Evolutionary conservation across 2,113 vertebrate species (phyloP).

Genomic region (Cathartes aura): DNA sequence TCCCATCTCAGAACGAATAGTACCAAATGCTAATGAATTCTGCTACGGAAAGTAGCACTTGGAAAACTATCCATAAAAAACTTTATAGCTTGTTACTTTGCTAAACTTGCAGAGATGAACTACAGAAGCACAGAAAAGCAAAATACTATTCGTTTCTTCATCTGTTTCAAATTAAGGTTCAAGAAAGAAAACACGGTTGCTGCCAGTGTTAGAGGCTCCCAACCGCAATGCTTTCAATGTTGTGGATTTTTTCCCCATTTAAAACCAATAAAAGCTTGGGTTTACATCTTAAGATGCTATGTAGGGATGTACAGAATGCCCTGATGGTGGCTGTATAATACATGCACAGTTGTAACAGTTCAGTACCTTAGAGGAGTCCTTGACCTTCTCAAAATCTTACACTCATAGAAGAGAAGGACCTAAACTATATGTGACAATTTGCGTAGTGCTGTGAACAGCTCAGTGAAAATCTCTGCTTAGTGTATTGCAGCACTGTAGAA

Average conservation of each 20-base stretch:
- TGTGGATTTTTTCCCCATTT: not conserved
- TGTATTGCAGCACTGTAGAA: not conserved
- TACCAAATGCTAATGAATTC: not conserved
- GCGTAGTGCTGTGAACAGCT: not conserved
- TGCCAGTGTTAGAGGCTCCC: not conserved
- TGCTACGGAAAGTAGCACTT: not conserved
- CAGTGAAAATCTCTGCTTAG: not conserved
- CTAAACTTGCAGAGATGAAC: not conserved
- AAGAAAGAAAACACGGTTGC: not conserved
- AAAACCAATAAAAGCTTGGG: not conserved
- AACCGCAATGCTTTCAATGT: not conserved
- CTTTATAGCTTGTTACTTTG: not conserved
- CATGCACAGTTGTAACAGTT: not conserved
- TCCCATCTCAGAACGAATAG: not conserved
- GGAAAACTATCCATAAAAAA: not conserved
- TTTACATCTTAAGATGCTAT: not conserved
- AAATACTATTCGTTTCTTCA: not conserved
- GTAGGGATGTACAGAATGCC: not conserved
- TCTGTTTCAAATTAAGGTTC: not conserved
- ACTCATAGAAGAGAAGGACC: not conserved
- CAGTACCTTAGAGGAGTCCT: not conserved
- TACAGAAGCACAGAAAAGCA: not conserved
- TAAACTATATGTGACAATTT: not conserved
- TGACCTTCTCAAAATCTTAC: not conserved
- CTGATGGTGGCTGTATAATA: not conserved